Base-by-base conservation (phyloP, 2,888 invertebrate species). In the Crepidodera aurea region DNA sequence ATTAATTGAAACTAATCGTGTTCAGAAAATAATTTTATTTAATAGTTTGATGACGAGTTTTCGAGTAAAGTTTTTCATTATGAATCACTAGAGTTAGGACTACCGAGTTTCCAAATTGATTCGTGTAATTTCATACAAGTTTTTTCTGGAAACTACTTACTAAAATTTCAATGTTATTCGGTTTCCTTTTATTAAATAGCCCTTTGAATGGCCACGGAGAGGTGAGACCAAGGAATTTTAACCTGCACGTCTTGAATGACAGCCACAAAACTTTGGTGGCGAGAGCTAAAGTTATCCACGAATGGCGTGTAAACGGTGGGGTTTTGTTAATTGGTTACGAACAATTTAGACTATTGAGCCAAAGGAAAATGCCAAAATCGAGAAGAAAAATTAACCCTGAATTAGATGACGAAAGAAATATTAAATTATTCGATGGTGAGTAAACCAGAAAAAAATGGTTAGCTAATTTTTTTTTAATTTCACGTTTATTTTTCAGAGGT, bases 281-380 rank as follows among this genome's bases (percentile, higher is more conserved):
- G 62, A 85, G 98, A 51, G 91, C 94, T 1, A 91, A 91, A 84
- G 94, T 97, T 60, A 89, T 92, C 34, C 85, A 87, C 75, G 91
- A 92, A 58, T 99, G 98, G 98, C 86, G 88, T 34, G 86, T 87
- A 32, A 86, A 88, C 6, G 98, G 98, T 3, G 98, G 98, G 1
- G 97, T 98, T 1, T 84, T 99, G 32, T 85, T 99, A 72, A 94
- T 99, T 78, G 98, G 99, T 1, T 99, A 99, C 79, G 99, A 99
- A 82, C 86, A 98, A 78, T 99, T 95, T 78, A 86, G 98, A 13
- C 87, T 97, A 68, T 83, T 99, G 54, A 93, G 94, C 69, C 84
- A 93, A 77, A 92, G 91, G 77, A 87, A 89, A 71, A 85, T 88
- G 53, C 87, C 87, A 51, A 87, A 88, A 70, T 84, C 86, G 1